These are phyloP conservation scores for Syritta pipiens DNA, from an alignment of 2,888 invertebrate genomes.

Conservation along the genomic window DNA sequence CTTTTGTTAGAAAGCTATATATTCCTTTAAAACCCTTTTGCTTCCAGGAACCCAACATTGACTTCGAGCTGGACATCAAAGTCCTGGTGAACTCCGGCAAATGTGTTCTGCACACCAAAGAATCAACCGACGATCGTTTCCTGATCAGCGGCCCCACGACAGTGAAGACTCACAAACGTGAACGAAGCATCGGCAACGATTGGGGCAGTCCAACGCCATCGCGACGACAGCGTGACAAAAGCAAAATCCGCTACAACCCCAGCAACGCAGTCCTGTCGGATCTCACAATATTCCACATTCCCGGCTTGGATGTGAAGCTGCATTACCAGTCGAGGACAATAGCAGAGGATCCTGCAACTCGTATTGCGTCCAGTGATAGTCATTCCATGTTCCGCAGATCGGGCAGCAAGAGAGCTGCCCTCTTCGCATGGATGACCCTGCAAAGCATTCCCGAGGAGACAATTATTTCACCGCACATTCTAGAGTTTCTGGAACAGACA, in stretches of 20 bases:
- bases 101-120: constrained; percentile 96
- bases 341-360: constrained; percentile 81
- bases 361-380: constrained; percentile 74
- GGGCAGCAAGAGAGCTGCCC: constrained; percentile 90
- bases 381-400: constrained; percentile 79
- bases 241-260: constrained; percentile 78
- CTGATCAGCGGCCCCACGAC: constrained; percentile 79
- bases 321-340: constrained; percentile 89
- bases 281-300: constrained; percentile 93
- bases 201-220: constrained; percentile 81
- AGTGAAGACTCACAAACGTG: constrained; percentile 77
- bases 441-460: constrained; percentile 99
- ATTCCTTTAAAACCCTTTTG: background rate
- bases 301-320: constrained; percentile 93
- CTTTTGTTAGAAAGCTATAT: too few relatives aligned
- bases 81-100: constrained; percentile 98
- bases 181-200: constrained; percentile 77
- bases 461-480: constrained; percentile 96
- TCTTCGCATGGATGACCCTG: constrained; percentile 97
- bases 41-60: constrained; percentile 92
- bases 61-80: constrained; percentile 97
- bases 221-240: constrained; percentile 78
- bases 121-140: constrained; percentile 83
- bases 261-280: constrained; percentile 83
- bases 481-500: constrained; percentile 98